Base-by-base conservation (phyloP, 2,113 vertebrate genomes). In the Merops nubicus region DNA sequence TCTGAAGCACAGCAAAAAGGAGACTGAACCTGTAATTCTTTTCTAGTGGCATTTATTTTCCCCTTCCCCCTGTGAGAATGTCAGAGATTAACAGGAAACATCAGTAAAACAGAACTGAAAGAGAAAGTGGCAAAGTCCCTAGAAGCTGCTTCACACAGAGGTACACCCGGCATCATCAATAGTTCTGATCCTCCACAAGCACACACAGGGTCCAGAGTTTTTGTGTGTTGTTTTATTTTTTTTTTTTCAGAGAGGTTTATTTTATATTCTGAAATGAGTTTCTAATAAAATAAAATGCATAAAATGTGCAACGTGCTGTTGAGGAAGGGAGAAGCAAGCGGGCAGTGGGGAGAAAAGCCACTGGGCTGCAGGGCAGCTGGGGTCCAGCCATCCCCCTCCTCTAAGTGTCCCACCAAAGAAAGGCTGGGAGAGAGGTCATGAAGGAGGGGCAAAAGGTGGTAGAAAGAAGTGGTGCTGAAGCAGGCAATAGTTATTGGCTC, bases 101-200 rank as follows among this genome's bases (percentile, higher is more conserved):
- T 91, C 48, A 92, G 51, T 88, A 70, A 68, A 77, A 75, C 31
- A 60, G 87, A 97, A 72, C 51, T 82, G 89, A 95, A 92, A 93
- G 73, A 90, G 84, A 91, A 94, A 91, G 64, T 56, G 81, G 60
- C 16, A 69, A 67, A 86, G 48, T 60, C 69, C 68, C 92, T 56
- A 88, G 76, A 91, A 92, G 60, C 53, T 43, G 72, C 73, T 95
- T 91, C 64, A 34, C 47, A 29, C 64, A 84, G 43, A 80, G 33
- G 22, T 60, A 33, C n/a, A 40, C 9, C 56, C 0, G 0, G 40
- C 36, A 26, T 36, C 0, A 0, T 45, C 65, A 59, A 50, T 1
- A 81, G 51, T 60, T 2, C 0, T 0, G 0, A 48, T 84, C 31
- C 45, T 68, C 34, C 76, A 76, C 53, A 83, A 54, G 80, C 21